Conservation (phyloP, 2,113 vertebrate species). For the Hippocampus zosterae region DNA sequence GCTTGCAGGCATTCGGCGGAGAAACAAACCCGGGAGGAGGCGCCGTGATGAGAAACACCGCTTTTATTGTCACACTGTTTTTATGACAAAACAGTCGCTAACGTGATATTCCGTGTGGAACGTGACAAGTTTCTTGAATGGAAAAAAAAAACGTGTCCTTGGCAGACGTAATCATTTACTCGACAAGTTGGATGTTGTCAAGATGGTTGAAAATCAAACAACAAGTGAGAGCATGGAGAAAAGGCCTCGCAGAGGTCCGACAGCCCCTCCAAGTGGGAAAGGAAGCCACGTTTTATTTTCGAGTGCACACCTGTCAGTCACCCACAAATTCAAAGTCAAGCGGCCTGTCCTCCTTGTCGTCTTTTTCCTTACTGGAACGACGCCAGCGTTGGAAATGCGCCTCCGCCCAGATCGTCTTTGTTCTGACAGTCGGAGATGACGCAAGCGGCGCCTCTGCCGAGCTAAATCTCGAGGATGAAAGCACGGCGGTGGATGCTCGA, state of each 20-base stretch:
- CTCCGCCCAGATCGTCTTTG: constrained; percentile 38
- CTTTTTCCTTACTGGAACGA: neutral
- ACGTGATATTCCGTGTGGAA: neutral
- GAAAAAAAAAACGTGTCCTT: neutral
- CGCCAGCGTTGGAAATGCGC: neutral
- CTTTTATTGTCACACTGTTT: constrained; percentile 24
- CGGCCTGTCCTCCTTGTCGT: neutral
- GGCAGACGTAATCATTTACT: neutral
- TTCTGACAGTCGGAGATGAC: constrained; percentile 55
- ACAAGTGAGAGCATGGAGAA: neutral
- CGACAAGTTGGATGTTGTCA: neutral
- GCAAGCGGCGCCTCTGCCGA: constrained; percentile 46
- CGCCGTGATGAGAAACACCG: constrained; percentile 24
- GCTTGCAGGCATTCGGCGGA: constrained; percentile 36
- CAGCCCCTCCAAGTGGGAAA: neutral
- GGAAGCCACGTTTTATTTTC: neutral
- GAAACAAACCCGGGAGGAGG: constrained; percentile 27
- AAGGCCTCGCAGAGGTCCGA: neutral
- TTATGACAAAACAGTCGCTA: neutral
- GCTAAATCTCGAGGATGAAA: constrained; percentile 62
- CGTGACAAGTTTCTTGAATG: neutral
- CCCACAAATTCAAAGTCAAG: neutral
- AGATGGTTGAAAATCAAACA: neutral
- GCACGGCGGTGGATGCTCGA: constrained; percentile 39
- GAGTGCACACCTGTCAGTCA: neutral